Base-by-base conservation (phyloP, 1,140 invertebrate species). In the Meloidogyne hapla region DNA sequence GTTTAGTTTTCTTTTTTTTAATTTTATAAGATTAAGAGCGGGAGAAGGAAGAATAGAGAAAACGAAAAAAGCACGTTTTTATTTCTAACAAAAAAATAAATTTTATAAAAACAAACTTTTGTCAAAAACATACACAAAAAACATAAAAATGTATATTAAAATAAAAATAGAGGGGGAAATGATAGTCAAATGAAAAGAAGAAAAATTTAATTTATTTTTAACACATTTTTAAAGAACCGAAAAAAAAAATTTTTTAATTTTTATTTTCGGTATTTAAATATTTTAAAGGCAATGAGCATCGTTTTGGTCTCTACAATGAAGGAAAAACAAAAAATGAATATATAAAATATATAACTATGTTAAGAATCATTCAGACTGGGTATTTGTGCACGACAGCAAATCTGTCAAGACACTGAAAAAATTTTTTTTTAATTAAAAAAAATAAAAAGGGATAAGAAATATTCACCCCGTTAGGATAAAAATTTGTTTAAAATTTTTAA, bases 311-410 rank as follows among this genome's bases (percentile, higher is more conserved):
- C 70, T 26, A 25, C 1, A 69, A 69, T 15, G 5, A 8, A 8
- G 8, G 18, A 73, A 69, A 73, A 25, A 26, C 15, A 18, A 66
- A 40, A 21, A 66, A 63, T 25, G 10, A 63, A 63, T 33, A 33
- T 33, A 33, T 6, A 33, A 33, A 33, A 33, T 33, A 33, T 33
- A n/a, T n/a, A n/a, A n/a, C n/a, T n/a, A n/a, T n/a, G n/a, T n/a
- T n/a, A n/a, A n/a, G n/a, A 25, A 26, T 69, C 73, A 40, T 66
- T 70, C 69, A 86, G 26, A 86, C 85, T 12, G 84, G 85, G 48
- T 86, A 86, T 69, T 83, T 86, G 61, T 81, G 77, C 45, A 87
- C 84, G 28, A 84, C 81, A 13, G 83, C 85, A 26, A 86, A 76
- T 18, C 85, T 81, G 76, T 86, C 84, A 12, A 86, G 74, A 45